Evolutionary conservation across 2,797 vertebrate genomes (phyloP).

Genomic region (Xyrichtys novacula): DNA sequence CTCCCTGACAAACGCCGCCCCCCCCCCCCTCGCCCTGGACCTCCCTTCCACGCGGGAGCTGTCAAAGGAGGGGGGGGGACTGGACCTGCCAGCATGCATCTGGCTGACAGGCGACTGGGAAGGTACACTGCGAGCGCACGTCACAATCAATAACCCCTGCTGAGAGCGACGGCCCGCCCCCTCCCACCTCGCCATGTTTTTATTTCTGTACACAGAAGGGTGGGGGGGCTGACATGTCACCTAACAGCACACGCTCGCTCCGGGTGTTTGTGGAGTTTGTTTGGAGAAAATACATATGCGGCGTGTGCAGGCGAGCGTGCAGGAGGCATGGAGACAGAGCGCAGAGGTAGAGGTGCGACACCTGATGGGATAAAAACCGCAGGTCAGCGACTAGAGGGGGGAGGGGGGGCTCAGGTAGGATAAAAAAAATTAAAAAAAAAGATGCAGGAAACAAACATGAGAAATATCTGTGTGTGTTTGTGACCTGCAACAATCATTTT

Average conservation of each 20-base stretch:
- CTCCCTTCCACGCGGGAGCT: conserved; percentile 84
- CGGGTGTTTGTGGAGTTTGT: conserved; percentile 60
- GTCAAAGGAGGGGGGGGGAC: conserved; percentile 67
- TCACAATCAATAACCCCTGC: conserved; percentile 89
- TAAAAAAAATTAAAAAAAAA: too few relatives aligned
- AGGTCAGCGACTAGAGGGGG: conserved; percentile 16
- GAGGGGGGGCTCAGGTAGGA: neutral
- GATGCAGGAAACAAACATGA: too few relatives aligned
- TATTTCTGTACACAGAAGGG: conserved; percentile 51
- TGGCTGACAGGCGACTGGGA: conserved; percentile 86
- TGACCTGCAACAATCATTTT: too few relatives aligned
- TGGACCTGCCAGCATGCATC: conserved; percentile 87
- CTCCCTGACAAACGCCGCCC: conserved; percentile 55
- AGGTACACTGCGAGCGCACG: conserved; percentile 89
- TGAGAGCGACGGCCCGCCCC: conserved; percentile 76
- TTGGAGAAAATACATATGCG: conserved; percentile 72
- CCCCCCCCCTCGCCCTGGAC: conserved; percentile 27
- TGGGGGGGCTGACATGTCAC: conserved; percentile 52
- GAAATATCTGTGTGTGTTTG: too few relatives aligned
- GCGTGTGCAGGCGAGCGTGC: conserved; percentile 55
- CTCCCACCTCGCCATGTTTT: conserved; percentile 59
- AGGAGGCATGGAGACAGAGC: conserved; percentile 44
- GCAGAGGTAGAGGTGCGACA: conserved; percentile 39
- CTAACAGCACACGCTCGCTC: conserved; percentile 60
- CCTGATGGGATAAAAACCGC: conserved; percentile 51